Evolutionary conservation across 92 coral and sea anemone species (phyloP).

Genomic region (Zoanthus sansibaricus): DNA sequence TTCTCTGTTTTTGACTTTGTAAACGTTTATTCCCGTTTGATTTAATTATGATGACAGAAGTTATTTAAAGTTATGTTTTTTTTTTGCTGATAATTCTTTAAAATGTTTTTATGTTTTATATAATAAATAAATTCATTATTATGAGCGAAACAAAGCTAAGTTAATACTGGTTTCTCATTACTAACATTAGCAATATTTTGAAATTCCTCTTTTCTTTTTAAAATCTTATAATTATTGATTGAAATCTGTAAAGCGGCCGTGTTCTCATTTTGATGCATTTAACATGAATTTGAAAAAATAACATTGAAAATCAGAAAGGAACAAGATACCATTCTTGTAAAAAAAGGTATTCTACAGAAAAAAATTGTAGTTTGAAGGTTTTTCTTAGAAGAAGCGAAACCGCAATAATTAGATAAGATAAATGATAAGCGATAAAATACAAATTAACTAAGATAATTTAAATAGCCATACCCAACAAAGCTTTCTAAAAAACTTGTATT

Average conservation of each 20-base stretch:
- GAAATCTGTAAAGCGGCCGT: neutral
- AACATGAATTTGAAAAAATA: neutral
- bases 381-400: neutral
- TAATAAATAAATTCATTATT: too few species aligned
- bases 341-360: neutral
- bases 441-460: neutral
- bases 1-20: too few species aligned
- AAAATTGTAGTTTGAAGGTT: neutral
- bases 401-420: neutral
- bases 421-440: neutral
- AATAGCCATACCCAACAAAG: neutral
- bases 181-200: neutral
- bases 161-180: neutral
- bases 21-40: too few species aligned
- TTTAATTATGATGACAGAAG: too few species aligned
- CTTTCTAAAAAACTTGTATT: neutral
- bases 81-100: too few species aligned
- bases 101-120: too few species aligned
- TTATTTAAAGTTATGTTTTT: too few species aligned
- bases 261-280: neutral
- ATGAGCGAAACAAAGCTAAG: neutral
- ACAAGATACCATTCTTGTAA: neutral
- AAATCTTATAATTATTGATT: slow-evolving; percentile 1
- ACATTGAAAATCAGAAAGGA: neutral
- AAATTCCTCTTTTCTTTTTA: neutral